Percentiles rank a stretch among this genome's conserved stretches.
phyloP scores from a whole-genome alignment of 1,140 invertebrate species.

The Drosophila watanabei region DNA sequence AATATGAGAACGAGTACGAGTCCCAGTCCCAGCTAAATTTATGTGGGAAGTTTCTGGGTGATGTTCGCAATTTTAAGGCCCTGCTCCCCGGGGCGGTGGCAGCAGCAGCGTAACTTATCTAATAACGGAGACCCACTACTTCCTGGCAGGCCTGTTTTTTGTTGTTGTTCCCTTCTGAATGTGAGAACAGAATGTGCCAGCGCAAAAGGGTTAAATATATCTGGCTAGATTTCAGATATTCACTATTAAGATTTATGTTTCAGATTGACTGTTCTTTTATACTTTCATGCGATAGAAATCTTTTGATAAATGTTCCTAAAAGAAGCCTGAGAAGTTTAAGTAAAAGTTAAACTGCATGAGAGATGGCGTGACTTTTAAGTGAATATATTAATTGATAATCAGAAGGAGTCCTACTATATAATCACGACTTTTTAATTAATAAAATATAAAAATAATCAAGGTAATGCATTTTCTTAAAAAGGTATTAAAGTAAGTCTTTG shows the following conservation, averaged over 20 bases:
- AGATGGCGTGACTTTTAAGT: constrained; percentile 2
- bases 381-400: neutral
- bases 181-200: constrained; percentile 38
- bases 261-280: constrained; percentile 21
- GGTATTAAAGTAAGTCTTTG: neutral
- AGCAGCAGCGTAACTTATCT: constrained; percentile 63
- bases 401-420: neutral
- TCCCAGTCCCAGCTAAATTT: constrained; percentile 61
- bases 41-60: constrained; percentile 71
- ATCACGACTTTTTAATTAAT: too few relatives aligned
- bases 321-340: neutral
- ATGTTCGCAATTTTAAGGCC: constrained; percentile 39
- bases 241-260: constrained; percentile 27
- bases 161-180: constrained; percentile 1
- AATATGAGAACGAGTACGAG: constrained; percentile 7
- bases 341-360: neutral
- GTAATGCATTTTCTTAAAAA: neutral
- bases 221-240: constrained; percentile 3
- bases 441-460: neutral
- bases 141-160: constrained; percentile 46
- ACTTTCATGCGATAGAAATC: constrained; percentile 5
- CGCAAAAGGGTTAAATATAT: constrained; percentile 30
- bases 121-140: constrained; percentile 59
- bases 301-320: neutral
- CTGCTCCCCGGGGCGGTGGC: neutral